These are phyloP conservation scores for Pantherophis guttatus DNA, from an alignment of 2,113 vertebrate genomes.

Conservation along the genomic window DNA sequence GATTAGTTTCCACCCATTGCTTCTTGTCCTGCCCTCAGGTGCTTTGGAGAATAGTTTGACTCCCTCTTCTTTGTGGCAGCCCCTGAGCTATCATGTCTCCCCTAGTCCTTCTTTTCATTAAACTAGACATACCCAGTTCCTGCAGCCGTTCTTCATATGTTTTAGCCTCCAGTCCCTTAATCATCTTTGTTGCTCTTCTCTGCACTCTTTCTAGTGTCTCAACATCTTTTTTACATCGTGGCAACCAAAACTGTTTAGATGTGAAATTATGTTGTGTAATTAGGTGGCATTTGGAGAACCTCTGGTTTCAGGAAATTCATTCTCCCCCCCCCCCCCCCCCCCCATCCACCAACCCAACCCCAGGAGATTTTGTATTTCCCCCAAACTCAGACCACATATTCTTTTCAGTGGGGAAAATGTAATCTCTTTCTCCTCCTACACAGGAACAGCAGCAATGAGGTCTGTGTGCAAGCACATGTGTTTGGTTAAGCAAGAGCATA, in stretches of 20 bases:
- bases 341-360: not conserved
- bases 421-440: not conserved
- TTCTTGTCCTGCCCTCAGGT: too few relatives aligned
- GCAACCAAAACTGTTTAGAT: not conserved
- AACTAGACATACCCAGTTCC: too few relatives aligned
- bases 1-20: too few relatives aligned
- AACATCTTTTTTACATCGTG: too few relatives aligned
- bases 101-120: too few relatives aligned
- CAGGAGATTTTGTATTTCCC: not conserved
- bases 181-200: too few relatives aligned
- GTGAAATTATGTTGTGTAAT: not conserved
- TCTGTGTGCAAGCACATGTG: not conserved
- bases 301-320: not conserved
- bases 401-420: not conserved
- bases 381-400: not conserved
- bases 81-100: too few relatives aligned
- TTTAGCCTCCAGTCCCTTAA: too few relatives aligned
- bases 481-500: not conserved
- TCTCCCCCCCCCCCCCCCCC: not conserved
- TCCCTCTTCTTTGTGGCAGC: too few relatives aligned
- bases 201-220: too few relatives aligned
- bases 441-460: not conserved
- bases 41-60: too few relatives aligned
- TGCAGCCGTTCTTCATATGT: too few relatives aligned
- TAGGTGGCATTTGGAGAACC: not conserved